Evolutionary conservation across 2,113 vertebrate genomes (phyloP), one percentile per base, ranked within the genome.

Genomic region (Tor tambroides): DNA sequence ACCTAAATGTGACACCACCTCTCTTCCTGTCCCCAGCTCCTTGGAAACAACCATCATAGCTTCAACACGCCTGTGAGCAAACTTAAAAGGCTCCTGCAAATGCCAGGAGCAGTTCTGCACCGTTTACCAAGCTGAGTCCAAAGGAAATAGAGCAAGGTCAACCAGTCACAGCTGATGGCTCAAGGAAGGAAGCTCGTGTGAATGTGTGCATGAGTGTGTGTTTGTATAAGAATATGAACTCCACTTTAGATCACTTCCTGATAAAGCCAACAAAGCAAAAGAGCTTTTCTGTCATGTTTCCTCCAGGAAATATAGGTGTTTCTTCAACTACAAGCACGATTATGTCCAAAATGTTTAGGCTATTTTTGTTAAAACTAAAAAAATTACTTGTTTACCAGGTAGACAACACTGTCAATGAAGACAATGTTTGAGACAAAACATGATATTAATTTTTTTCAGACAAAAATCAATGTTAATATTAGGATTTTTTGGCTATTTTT

Each of bases 121-220:
- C 21, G 19, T 54, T 54, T 35, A 71, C 46, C 61, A 35, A 7
- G 30, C 9, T 21, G 30, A 69, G 43, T 71, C 41, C 65, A 51
- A 51, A 72, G 81, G 81, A 83, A 83, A 83, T 38, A 35, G 28
- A 54, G 46, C 81, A 83, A 72, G 81, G 81, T 83, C 81, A 72
- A 54, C 10, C 28, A 54, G 63, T 54, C 81, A 72, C 81, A 71
- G 81, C 41, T 83, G 81, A 83, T 83, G 28, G 28, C 65, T 69
- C 81, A 23, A 82, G 81, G 65, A 83, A 83, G 81, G 81, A 83
- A 83, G 65, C 63, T 46, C 23, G 41, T 84, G 83, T 75, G 69
- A 63, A 41, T 86, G 85, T 63, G 76, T 9, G 75, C 11, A 54
- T 15, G 41, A 46, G 43, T 69, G 63, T 21, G 75, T 85, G 84